Evolutionary conservation across 2,797 vertebrate species (phyloP).

Genomic region (Aythya fuligula): DNA sequence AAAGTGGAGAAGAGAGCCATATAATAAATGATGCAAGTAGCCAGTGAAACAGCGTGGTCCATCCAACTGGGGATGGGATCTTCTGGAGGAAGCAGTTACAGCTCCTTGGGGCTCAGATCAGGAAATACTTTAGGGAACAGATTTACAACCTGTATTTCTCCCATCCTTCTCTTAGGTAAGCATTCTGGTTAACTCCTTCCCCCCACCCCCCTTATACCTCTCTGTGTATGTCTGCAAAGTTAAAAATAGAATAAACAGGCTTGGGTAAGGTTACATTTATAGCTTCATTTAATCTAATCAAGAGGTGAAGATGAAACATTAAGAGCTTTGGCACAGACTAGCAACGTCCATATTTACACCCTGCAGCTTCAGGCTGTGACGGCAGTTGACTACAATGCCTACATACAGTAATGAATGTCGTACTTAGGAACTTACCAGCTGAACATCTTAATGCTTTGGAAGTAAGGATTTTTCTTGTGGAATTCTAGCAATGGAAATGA

Average conservation of each 20-base stretch:
- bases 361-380: neutral
- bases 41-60: accelerated
- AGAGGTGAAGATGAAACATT: neutral
- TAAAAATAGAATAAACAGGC: slow-evolving; percentile 26
- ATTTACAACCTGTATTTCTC: neutral
- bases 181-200: neutral
- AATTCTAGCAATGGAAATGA: neutral
- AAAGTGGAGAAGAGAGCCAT: neutral
- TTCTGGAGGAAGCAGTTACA: neutral
- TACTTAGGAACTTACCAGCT: neutral
- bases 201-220: neutral
- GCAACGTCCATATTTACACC: neutral
- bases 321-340: neutral
- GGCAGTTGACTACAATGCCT: neutral
- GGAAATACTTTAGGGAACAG: neutral
- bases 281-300: slow-evolving; percentile 25
- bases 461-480: neutral
- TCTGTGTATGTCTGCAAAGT: neutral
- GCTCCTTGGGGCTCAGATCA: neutral
- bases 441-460: neutral
- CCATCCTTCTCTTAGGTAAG: neutral
- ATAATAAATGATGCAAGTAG: neutral
- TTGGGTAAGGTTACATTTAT: neutral
- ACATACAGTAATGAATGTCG: neutral
- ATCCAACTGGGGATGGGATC: neutral